A percentile compares a stretch with the other conserved stretches of the same genome.
phyloP scores from a whole-genome alignment of 2,888 invertebrate species.

The Drosophila dives region DNA sequence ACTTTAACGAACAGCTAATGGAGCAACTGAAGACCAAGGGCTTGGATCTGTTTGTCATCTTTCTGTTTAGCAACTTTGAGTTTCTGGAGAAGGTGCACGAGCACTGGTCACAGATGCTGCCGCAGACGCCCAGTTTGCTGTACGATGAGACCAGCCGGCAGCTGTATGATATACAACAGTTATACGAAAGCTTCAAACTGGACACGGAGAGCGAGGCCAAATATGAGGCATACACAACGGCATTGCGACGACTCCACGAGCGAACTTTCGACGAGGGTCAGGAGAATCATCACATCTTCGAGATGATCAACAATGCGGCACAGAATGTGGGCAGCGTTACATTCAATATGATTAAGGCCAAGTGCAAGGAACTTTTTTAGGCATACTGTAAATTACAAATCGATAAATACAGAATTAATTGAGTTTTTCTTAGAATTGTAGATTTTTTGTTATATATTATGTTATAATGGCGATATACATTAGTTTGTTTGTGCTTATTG shows the following conservation, averaged over 20 bases:
- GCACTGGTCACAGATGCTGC: constrained; percentile 68
- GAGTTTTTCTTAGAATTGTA: not conserved
- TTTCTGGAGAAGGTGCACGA: constrained; percentile 76
- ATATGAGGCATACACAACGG: constrained; percentile 70
- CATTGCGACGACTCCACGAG: constrained; percentile 61
- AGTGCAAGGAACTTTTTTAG: constrained; percentile 67
- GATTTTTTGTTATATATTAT: not conserved
- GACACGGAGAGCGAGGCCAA: constrained; percentile 76
- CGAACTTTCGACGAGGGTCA: constrained; percentile 60
- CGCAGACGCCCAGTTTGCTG: constrained; percentile 49
- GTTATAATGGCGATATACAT: not conserved
- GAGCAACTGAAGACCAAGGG: constrained; percentile 72
- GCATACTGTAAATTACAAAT: not conserved
- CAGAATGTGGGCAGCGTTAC: constrained; percentile 81
- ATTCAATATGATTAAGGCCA: constrained; percentile 76
- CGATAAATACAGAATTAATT: not conserved
- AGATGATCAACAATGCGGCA: constrained; percentile 77
- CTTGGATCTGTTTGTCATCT: constrained; percentile 76
- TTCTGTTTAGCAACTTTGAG: constrained; percentile 81
- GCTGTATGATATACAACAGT: constrained; percentile 65
- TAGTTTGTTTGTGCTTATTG: not conserved
- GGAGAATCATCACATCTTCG: constrained; percentile 72
- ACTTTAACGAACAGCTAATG: constrained; percentile 63
- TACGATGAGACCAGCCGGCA: constrained; percentile 55
- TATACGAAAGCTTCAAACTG: constrained; percentile 72